Evolutionary conservation across 2,888 invertebrate species (phyloP).

Genomic region (Loripinus fragilis): DNA sequence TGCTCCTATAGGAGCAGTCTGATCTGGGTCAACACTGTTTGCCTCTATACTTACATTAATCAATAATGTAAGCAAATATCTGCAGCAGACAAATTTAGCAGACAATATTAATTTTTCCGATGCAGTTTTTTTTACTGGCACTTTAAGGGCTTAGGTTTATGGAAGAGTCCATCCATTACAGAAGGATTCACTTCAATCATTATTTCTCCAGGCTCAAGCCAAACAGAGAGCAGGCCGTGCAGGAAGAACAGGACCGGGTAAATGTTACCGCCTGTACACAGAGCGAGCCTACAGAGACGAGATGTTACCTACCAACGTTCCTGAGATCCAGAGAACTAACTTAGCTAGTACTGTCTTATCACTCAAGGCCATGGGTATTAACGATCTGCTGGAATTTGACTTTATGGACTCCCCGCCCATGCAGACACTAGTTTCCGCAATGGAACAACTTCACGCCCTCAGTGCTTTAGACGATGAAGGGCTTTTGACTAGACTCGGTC

Average conservation of each 20-base stretch:
- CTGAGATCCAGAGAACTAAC: constrained; percentile 99
- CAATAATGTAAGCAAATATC: too few species aligned
- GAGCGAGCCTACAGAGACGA: constrained; percentile 99
- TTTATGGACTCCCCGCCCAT: constrained; percentile 99
- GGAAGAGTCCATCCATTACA: too few species aligned
- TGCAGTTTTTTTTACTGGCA: too few species aligned
- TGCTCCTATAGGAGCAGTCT: too few species aligned
- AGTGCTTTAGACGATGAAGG: constrained; percentile 95
- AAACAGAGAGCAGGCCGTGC: constrained; percentile 98
- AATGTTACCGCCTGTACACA: constrained; percentile 98
- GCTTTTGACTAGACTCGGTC: constrained; percentile 86
- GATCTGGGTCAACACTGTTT: too few species aligned
- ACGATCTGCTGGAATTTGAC: constrained; percentile 98
- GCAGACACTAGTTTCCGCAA: constrained; percentile 98
- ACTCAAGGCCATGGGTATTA: constrained; percentile 99
- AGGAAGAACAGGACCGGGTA: constrained; percentile 98
- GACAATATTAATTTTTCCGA: too few species aligned
- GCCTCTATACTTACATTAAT: too few species aligned
- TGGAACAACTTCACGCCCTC: constrained; percentile 98
- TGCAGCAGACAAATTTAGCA: too few species aligned
- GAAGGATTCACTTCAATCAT: too few species aligned
- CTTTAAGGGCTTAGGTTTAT: too few species aligned
- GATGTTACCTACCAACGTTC: constrained; percentile 92
- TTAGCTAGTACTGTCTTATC: constrained; percentile 97
- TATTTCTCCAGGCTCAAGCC: constrained; percentile 90